Evolutionary conservation across 1,140 invertebrate species (phyloP), one percentile per base, ranked within the genome.

Genomic region (Pteromalus puparum): DNA sequence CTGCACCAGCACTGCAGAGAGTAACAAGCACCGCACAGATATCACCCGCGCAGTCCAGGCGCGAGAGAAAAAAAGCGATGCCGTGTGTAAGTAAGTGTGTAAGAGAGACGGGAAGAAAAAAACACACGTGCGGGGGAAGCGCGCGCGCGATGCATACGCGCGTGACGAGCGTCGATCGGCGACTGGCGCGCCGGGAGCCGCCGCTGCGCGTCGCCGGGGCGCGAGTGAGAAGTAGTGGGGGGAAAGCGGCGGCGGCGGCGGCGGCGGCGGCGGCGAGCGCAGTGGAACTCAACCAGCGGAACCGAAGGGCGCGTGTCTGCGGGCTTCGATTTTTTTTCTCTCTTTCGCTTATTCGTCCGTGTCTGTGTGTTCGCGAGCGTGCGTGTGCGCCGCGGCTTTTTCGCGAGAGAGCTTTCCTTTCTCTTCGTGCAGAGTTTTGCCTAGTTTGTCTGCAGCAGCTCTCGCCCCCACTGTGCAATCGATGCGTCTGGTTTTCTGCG

Each of bases 121-220:
- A 46, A 42, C 10, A 30, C 65, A 80, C 67, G 85, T 28, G 48
- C 67, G 68, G 38, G 68, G 65, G 15, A 21, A 10, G 30, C 13
- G 72, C n/a, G 24, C 2, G 65, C 24, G 84, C 12, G 30, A 24
- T 9, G 61, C 86, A 87, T 28, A 82, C 85, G 76, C 72, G 61
- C 87, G n/a, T 61, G 42, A 46, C 85, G 86, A 86, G 67, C 78
- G 86, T 88, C 82, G 87, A 86, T 86, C 87, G 88, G 77, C 86
- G 88, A 91, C 91, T 91, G 88, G 83, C 84, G 76, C 77, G 85
- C 83, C 82, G 78, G 72, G 73, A 83, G 78, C 81, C 67, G 80
- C 38, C n/a, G 72, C 34, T n/a, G 53, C 48, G 28, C 28, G 84
- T 83, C 65, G 61, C 80, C 38, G 83, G 30, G 82, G 74, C 34